These are phyloP conservation scores for Corythornis leucogaster DNA, from an alignment of 2,797 vertebrate genomes.

Conservation along the genomic window DNA sequence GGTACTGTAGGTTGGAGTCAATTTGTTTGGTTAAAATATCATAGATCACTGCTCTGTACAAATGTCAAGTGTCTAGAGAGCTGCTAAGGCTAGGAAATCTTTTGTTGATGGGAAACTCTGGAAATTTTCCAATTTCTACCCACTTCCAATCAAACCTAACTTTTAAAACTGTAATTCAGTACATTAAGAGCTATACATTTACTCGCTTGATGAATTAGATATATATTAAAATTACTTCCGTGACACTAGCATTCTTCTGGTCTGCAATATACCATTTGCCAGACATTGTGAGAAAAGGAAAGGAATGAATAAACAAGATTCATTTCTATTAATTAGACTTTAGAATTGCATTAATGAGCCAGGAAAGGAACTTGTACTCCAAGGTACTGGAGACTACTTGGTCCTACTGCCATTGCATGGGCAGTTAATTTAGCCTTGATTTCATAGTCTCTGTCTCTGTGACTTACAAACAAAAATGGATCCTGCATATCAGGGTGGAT, in stretches of 20 bases:
- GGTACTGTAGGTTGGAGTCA: background rate
- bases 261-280: background rate
- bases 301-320: background rate
- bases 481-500: background rate
- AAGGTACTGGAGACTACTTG: background rate
- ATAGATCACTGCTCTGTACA: background rate
- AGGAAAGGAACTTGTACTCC: background rate
- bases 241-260: background rate
- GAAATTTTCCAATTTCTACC: background rate
- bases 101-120: background rate
- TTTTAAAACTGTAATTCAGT: background rate
- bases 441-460: background rate
- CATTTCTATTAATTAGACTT: background rate
- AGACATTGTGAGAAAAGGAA: background rate
- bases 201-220: background rate
- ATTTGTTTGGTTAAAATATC: background rate
- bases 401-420: background rate
- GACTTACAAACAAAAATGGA: background rate
- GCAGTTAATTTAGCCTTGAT: background rate
- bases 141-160: background rate
- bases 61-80: background rate
- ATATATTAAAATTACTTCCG: background rate
- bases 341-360: background rate
- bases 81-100: background rate
- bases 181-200: background rate